Base-by-base conservation (phyloP, 2,888 invertebrate genomes). In the Ichneumoninae sp. region DNA sequence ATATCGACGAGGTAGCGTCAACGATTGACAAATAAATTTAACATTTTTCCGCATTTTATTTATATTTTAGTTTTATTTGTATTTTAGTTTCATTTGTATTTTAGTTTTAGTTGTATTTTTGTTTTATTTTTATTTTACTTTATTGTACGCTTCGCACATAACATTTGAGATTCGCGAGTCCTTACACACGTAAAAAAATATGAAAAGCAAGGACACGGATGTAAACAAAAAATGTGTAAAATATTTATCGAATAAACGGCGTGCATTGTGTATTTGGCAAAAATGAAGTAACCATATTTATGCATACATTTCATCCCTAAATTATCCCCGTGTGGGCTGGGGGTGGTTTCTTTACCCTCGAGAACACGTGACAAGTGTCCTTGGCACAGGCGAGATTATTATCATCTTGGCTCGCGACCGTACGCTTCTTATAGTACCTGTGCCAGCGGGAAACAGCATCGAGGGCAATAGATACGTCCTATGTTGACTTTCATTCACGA, bases 1-100 rank as follows among this genome's bases (percentile, higher is more conserved):
- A 93, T 76, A 91, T 91, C 80, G 92, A 93, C 86, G 93, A 93
- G 93, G 93, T 93, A 89, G 90, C 79, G 75, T 71, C 54, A 60
- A 70, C 8, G 44, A 22, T 10, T 13, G 1, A 19, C 57, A n/a
- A 5, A 33, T 52, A 4, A 54, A 13, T 52, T 6, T 5, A 5
- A 30, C 1, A 57, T 69, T 26, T 57, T 22, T 7, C 16, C 10
- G 2, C 47, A 16, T 74, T 7, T 47, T 13, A 26, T 13, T 30
- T 30, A 26, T 16, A 30, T 30, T 60, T 60, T 60, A 1, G 10
- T 30, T 52, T 77, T 26, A 40, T n/a, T 8, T 26, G 19, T 33
- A 50, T 36, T 54, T 7, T 33, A 0, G n/a, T 7, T 40, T 10
- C 0, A 3, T 13, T 16, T 22, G 0, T 70, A 70, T 33, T 70